Base-by-base conservation (phyloP, 2,888 invertebrate species). In the Trissonchulus latispiculum region DNA sequence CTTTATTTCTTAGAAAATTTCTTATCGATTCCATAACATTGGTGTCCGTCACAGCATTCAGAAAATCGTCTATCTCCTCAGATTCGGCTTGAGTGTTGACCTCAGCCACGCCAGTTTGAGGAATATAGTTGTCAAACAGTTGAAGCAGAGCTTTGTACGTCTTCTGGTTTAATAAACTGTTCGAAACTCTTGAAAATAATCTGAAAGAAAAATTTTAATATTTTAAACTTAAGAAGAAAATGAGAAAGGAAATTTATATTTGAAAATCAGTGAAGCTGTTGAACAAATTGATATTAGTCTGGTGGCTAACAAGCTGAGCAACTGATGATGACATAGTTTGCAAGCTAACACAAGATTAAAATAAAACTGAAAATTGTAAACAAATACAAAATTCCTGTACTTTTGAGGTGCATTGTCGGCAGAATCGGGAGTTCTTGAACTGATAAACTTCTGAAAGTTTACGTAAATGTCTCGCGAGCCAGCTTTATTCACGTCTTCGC, bases 101-200 rank as follows among this genome's bases (percentile, higher is more conserved):
- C 73, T 81, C 81, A 2, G 72, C 80, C 77, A 48, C 76, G 67
- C 81, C 81, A 0, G 80, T 79, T 77, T 90, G 89, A 74, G 90
- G 85, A 80, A 92, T 89, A 82, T 94, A 95, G 84, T 95, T 95
- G 83, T 95, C 91, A 82, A 90, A 88, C 64, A 95, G 87, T 2
- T 87, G 85, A 66, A 89, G 82, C 77, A 94, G 87, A 79, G 89
- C 90, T 77, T 89, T 87, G 75, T 93, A 89, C 1, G 93, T 91
- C 3, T 79, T 77, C 48, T 76, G 76, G n/a, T 72, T 75, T 1
- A 75, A 33, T 18, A 74, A 23, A 1, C 28, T 1, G 1, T 23
- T 8, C 33, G 33, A 33, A 8, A 74, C 74, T 33, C 61, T 66
- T 1, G 64, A 23, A 28, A 74, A 70, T 1, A 74, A 61, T 2